Evolutionary conservation across 2,797 vertebrate species (phyloP).

Genomic region (Lepilemur ruficaudatus): DNA sequence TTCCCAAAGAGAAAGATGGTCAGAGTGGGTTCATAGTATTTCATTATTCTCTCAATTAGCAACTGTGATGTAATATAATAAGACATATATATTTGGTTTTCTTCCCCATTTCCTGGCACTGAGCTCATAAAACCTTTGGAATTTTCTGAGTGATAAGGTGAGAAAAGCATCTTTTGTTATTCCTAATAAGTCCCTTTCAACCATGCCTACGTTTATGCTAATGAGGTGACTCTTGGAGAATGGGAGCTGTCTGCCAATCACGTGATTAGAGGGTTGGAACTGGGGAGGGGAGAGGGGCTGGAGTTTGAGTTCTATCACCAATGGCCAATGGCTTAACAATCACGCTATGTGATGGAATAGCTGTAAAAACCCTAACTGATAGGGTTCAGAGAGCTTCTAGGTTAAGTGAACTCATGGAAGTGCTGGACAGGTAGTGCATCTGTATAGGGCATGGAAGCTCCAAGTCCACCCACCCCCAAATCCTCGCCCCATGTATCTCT

Average conservation of each 20-base stretch:
- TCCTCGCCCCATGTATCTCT: accelerated
- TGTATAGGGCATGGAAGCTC: not conserved
- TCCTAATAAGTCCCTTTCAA: not conserved
- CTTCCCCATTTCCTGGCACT: not conserved
- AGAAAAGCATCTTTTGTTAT: not conserved
- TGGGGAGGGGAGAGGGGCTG: not conserved
- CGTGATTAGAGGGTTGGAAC: not conserved
- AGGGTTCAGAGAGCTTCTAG: not conserved
- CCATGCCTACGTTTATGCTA: not conserved
- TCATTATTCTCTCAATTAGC: not conserved
- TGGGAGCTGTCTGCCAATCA: not conserved
- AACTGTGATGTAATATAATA: not conserved
- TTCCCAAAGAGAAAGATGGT: not conserved
- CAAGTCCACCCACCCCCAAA: accelerated
- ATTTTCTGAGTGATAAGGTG: not conserved
- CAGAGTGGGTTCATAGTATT: not conserved
- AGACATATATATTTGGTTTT: not conserved
- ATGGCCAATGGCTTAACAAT: not conserved
- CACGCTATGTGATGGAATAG: no score
- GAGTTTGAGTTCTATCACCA: not conserved
- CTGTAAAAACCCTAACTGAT: not conserved
- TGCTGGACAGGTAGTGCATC: accelerated
- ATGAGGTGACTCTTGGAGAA: not conserved
- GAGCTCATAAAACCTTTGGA: not conserved
- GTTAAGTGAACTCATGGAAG: not conserved